These are phyloP conservation scores for western clawed frog (Xenopus tropicalis) DNA, from an alignment of 2,113 vertebrate genomes.

Conservation along the genomic window DNA sequence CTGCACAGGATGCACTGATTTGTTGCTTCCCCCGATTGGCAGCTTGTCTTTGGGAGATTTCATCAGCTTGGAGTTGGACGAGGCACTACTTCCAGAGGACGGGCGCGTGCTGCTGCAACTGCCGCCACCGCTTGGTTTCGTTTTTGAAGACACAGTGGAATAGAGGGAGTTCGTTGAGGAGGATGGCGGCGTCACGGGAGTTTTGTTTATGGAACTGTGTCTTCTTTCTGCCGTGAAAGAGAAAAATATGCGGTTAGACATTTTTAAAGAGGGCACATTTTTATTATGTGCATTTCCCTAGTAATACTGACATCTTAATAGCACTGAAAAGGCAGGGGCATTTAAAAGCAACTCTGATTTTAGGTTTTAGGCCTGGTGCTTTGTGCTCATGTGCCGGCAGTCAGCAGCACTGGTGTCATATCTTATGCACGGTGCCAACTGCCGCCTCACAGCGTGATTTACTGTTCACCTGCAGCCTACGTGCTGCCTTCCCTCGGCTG, in stretches of 20 bases:
- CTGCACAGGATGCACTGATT: conserved; percentile 74
- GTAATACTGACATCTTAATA: no score
- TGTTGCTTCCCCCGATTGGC: conserved; percentile 78
- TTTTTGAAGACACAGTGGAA: conserved; percentile 75
- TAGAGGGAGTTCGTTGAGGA: conserved; percentile 74
- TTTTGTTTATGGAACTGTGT: conserved; percentile 88
- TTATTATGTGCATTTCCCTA: no score
- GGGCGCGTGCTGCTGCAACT: conserved; percentile 68
- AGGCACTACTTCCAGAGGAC: conserved; percentile 66
- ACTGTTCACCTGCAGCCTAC: not conserved
- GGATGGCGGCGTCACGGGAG: conserved; percentile 69
- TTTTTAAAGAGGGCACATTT: no score
- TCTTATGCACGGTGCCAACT: not conserved
- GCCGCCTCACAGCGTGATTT: no score
- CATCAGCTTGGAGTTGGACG: conserved; percentile 82
- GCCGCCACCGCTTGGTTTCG: conserved; percentile 66
- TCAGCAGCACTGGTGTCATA: not conserved
- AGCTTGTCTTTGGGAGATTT: conserved; percentile 97
- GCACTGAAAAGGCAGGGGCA: no score
- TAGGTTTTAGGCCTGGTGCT: no score
- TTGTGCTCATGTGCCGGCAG: not conserved
- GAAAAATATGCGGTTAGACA: not conserved
- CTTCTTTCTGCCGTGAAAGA: conserved; percentile 82
- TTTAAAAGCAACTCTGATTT: no score
- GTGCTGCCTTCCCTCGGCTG: not conserved